Percentiles rank a stretch among this genome's conserved stretches.
Evolutionary conservation across 2,113 vertebrate genomes (phyloP).

Genomic region (Grallaria varia): DNA sequence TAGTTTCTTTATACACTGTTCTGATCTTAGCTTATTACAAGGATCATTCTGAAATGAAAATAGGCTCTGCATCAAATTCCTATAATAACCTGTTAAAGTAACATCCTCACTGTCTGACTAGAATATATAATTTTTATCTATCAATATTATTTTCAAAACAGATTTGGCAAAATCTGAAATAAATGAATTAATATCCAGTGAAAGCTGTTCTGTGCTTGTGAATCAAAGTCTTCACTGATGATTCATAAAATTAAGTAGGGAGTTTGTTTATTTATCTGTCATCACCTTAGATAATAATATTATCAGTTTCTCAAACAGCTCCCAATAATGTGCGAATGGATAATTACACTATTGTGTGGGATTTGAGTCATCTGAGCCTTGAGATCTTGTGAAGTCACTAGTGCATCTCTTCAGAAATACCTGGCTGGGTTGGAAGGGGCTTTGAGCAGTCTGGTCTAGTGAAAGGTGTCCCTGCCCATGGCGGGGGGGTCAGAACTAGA

Average conservation of each 20-base stretch:
- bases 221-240: neutral
- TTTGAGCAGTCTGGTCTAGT: neutral
- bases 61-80: neutral
- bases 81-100: neutral
- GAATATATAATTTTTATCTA: neutral
- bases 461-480: accelerated
- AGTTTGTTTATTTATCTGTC: neutral
- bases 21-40: neutral
- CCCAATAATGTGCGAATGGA: neutral
- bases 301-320: neutral
- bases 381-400: neutral
- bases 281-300: neutral
- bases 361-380: neutral
- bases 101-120: neutral
- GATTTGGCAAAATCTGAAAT: neutral
- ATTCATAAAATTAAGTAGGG: neutral
- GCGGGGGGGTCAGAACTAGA: neutral
- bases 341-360: neutral
- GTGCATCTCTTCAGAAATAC: accelerated
- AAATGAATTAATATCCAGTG: neutral
- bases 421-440: neutral
- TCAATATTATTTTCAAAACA: neutral
- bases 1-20: neutral
- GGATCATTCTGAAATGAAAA: neutral
- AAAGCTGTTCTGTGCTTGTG: neutral